phyloP scores from a whole-genome alignment of 2,888 invertebrate species.

The Drosophila vallismaia region DNA sequence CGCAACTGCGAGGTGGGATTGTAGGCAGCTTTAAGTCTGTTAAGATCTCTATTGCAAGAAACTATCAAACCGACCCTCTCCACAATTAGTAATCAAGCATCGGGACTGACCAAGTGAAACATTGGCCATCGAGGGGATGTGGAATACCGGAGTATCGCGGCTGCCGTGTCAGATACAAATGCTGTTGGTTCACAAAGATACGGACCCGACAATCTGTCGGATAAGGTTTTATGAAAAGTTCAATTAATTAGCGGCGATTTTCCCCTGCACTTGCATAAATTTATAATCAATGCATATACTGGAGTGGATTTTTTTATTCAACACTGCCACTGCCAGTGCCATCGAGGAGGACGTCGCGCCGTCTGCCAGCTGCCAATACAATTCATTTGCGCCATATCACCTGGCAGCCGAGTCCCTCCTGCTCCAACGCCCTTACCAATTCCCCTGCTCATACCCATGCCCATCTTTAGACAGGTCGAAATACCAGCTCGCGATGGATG shows the following conservation, averaged over 20 bases:
- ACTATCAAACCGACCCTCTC: conserved; percentile 16
- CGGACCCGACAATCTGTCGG: conserved; percentile 52
- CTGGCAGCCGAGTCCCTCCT: conserved; percentile 23
- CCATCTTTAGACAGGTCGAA: conserved; percentile 32
- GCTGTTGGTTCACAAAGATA: conserved; percentile 43
- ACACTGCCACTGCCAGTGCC: conserved; percentile 12
- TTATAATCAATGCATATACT: conserved; percentile 59
- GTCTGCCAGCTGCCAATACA: conserved; percentile 74
- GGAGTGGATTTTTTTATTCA: conserved; percentile 13
- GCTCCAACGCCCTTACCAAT: conserved; percentile 1
- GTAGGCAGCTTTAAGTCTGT: background rate
- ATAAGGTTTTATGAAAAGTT: conserved; percentile 71
- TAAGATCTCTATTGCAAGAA: background rate
- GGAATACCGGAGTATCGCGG: conserved; percentile 43
- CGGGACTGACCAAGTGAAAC: conserved; percentile 54
- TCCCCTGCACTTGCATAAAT: conserved; percentile 60
- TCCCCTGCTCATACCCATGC: conserved; percentile 6
- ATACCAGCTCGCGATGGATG: conserved; percentile 43
- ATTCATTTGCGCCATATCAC: conserved; percentile 75
- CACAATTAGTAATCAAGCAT: conserved; percentile 70
- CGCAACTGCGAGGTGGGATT: conserved; percentile 16
- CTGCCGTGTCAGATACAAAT: conserved; percentile 51
- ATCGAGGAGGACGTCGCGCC: conserved; percentile 37
- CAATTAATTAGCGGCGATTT: conserved; percentile 73
- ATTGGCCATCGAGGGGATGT: conserved; percentile 45